Evolutionary conservation across 2,797 vertebrate genomes (phyloP), one percentile per base, ranked within the genome.

Genomic region (Sylvilagus floridanus): DNA sequence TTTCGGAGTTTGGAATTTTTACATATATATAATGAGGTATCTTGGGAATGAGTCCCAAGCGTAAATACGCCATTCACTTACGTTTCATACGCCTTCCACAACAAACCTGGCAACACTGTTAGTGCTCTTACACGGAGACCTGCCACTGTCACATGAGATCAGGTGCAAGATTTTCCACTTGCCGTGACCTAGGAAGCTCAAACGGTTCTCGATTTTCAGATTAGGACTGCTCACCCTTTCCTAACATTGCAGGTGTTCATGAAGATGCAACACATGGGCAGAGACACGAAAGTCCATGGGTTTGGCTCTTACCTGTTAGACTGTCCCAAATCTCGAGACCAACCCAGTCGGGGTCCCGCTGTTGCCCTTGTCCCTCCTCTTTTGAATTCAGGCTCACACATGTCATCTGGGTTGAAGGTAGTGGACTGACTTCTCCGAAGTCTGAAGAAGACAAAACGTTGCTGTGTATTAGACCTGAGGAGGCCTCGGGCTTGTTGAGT

Each of bases 351-450:
- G 4, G 99, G 99, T 35, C 99, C 99, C 0, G 99, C 99, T 0
- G 99, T 99, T 47, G 99, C 99, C 96, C 99, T 98, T 11, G 99
- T 99, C n/a, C 99, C 99, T 62, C 99, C 99, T 96, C 99, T 98
- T 95, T 99, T 99, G 98, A 99, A 99, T 96, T 99, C 99, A 0
- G 98, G 98, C 95, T 99, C 99, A 0, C 99, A 98, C 90, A 99
- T 98, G 91, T 99, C 99, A 0, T 99, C 99, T 54, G 99, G 98
- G 97, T 99, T 99, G 94, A 99, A 99, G 0, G 99, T 99, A 62
- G 99, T 99, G 0, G 99, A 99, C 92, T 99, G 99, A 96, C 99
- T 99, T 97, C 99, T 99, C 97, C 97, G 99, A 66, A 99, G 98
- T 95, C 99, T 99, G 92, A 62, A 96, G 84, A 93, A 94, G 95